Base-by-base conservation (phyloP, 2,888 invertebrate species). In the Gortyna flavago region DNA sequence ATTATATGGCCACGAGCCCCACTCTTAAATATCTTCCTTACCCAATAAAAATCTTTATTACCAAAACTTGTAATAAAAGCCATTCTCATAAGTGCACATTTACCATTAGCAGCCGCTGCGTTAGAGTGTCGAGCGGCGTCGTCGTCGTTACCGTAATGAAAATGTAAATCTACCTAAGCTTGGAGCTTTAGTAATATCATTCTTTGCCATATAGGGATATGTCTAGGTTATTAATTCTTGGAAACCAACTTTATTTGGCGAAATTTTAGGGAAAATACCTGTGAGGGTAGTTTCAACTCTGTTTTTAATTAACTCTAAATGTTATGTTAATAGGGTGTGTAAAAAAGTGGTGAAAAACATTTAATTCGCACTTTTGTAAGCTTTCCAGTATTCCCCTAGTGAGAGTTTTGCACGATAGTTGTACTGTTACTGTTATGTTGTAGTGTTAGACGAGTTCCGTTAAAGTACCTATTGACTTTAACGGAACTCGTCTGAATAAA, bases 101-200 rank as follows among this genome's bases (percentile, higher is more conserved):
- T 61, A 35, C 79, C 48, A 70, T 83, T 74, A 57, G 65, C 61
- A 48, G 44, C 9, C 35, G 29, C 71, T 67, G 73, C 61, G 66
- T 82, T 32, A 38, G 44, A n/a, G n/a, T 25, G 44, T 57, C 32
- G 48, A 57, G 64, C 21, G 32, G 13, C 44, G n/a, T 54, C 61
- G 38, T 54, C 61, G 38, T 7, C 29, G 7, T 35, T 13, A 62
- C 67, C 64, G 69, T 74, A 85, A 75, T 81, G 78, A 72, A 81
- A 85, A 81, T 74, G 65, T 81, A 85, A 85, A 84, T 85, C 70
- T 51, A 62, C 69, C 61, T 71, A 71, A 70, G 59, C 44, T 66
- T 32, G 51, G 6, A 38, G 75, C 75, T 75, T 79, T 72, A 81
- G 64, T 67, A 35, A 72, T 75, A 85, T 85, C 75, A 76, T 71